These are phyloP conservation scores for Chionis minor DNA, from an alignment of 2,113 vertebrate species.

Conservation along the genomic window DNA sequence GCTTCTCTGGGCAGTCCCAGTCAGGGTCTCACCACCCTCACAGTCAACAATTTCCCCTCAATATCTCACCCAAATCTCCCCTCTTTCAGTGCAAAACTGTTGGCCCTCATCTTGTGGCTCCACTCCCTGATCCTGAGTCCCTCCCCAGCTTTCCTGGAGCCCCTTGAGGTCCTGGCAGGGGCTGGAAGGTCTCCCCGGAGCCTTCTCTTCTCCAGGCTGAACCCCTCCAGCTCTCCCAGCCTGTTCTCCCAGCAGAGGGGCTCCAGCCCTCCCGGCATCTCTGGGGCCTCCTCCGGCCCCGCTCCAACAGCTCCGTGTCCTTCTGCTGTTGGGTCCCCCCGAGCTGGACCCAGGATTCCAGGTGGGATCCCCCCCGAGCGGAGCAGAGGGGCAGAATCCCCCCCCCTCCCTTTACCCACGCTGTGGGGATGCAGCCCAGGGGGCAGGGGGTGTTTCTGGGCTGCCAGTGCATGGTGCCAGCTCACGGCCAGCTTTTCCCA, in stretches of 20 bases:
- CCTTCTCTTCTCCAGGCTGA: neutral
- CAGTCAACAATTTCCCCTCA: neutral
- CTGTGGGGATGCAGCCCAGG: neutral
- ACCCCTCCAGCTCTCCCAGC: neutral
- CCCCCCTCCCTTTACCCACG: accelerated
- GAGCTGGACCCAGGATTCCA: neutral
- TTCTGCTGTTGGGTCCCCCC: neutral
- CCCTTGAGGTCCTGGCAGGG: accelerated
- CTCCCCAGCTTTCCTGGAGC: no score
- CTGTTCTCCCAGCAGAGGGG: accelerated
- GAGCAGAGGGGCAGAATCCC: neutral
- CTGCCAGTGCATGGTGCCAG: accelerated
- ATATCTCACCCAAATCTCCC: neutral
- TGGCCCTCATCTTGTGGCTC: neutral
- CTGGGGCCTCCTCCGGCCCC: no score
- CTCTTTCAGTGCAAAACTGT: neutral
- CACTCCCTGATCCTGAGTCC: no score
- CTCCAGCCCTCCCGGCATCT: neutral
- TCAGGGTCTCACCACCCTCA: neutral
- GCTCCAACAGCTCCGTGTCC: no score
- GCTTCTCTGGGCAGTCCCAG: neutral
- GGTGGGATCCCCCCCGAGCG: neutral
- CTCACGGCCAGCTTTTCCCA: neutral
- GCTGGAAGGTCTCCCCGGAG: accelerated
- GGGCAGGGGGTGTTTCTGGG: accelerated